Conservation (phyloP, 2,888 invertebrate species). For the Luperina testacea region DNA sequence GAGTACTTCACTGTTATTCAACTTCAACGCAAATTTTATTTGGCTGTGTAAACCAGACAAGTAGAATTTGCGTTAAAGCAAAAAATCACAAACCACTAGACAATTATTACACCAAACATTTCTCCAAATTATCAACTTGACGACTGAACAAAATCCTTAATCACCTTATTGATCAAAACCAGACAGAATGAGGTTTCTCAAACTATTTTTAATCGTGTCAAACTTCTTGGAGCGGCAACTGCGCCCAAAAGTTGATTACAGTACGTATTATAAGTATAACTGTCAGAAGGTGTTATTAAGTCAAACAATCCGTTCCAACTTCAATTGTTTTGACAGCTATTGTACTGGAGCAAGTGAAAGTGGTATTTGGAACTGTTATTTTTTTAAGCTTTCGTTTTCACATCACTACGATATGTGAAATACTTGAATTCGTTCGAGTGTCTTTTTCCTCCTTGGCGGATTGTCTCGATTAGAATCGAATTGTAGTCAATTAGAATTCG, state of each 20-base stretch:
- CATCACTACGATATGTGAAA: slow-evolving; percentile 56
- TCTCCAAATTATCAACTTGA: slow-evolving; percentile 22
- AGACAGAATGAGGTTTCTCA: slow-evolving; percentile 49
- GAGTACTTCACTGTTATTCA: background rate
- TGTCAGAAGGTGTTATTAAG: slow-evolving; percentile 52
- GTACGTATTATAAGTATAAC: slow-evolving; percentile 29
- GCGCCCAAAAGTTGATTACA: slow-evolving; percentile 47
- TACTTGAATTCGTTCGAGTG: slow-evolving; percentile 57
- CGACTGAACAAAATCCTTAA: slow-evolving; percentile 30
- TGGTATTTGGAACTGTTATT: slow-evolving; percentile 56
- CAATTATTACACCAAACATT: slow-evolving; percentile 11
- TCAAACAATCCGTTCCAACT: slow-evolving; percentile 46
- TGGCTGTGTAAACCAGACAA: background rate
- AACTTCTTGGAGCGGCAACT: slow-evolving; percentile 22
- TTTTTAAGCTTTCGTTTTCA: slow-evolving; percentile 63
- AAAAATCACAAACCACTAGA: slow-evolving; percentile 24
- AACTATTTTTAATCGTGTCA: slow-evolving; percentile 34
- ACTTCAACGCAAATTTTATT: background rate
- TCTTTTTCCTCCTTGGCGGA: slow-evolving; percentile 60
- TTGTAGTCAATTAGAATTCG: slow-evolving; percentile 53
- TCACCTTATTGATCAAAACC: slow-evolving; percentile 49
- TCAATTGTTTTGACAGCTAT: slow-evolving; percentile 63
- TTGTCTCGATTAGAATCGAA: slow-evolving; percentile 47
- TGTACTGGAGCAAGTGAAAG: slow-evolving; percentile 62
- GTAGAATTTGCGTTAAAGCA: slow-evolving; percentile 20